These are phyloP conservation scores for Ruditapes philippinarum DNA, from an alignment of 1,140 invertebrate species.

Conservation along the genomic window DNA sequence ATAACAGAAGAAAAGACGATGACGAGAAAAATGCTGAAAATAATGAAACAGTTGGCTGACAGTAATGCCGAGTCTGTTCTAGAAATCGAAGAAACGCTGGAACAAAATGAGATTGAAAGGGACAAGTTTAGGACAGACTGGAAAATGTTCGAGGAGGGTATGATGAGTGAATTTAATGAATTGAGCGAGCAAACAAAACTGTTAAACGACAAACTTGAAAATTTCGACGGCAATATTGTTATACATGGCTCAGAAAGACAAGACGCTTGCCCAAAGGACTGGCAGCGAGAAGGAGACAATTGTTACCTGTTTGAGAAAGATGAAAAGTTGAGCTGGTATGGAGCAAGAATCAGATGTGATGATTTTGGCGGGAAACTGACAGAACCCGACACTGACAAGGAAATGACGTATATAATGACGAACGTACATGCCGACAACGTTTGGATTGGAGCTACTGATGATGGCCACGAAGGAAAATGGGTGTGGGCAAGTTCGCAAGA, in stretches of 20 bases:
- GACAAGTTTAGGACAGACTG: background rate
- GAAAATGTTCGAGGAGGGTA: background rate
- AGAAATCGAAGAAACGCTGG: background rate
- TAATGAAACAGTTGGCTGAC: background rate
- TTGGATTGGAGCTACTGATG: constrained; percentile 4
- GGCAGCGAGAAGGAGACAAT: background rate
- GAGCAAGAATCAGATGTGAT: background rate
- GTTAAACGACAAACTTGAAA: background rate
- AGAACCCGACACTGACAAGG: background rate
- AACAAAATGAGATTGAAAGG: background rate
- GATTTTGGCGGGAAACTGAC: background rate
- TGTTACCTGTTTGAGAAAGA: constrained; percentile 4
- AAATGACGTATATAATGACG: background rate
- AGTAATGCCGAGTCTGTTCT: background rate
- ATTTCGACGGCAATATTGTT: background rate
- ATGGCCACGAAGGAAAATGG: background rate
- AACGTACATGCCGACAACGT: background rate
- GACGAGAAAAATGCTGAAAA: constrained; percentile 7
- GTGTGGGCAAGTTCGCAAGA: constrained; percentile 6
- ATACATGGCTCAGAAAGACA: background rate
- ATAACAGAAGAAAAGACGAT: background rate
- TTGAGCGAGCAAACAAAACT: background rate
- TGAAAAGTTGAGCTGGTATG: background rate
- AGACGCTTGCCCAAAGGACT: background rate
- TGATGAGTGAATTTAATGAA: background rate